phyloP scores from a whole-genome alignment of 1,140 invertebrate species.

The Macrosteles quadrilineatus region DNA sequence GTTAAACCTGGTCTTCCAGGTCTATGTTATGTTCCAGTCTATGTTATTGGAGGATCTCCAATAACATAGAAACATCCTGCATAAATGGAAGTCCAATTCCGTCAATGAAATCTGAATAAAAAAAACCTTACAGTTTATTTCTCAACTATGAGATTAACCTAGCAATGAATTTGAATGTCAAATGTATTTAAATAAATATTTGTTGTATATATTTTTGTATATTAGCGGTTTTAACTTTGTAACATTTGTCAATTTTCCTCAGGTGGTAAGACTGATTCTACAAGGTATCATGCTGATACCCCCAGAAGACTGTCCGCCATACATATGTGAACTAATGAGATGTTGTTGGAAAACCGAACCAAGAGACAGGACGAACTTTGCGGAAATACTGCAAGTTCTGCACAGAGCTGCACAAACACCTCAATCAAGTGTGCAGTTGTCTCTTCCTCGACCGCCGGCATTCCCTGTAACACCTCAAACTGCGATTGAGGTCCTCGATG shows the following conservation, averaged over 20 bases:
- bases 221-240: no score
- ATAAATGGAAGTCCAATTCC: no score
- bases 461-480: conserved; percentile 47
- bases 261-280: conserved; percentile 81
- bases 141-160: no score
- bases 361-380: conserved; percentile 72
- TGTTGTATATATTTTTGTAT: no score
- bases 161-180: no score
- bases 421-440: conserved; percentile 21
- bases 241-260: conserved; percentile 26
- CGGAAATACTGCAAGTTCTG: conserved; percentile 68
- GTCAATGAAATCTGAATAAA: no score
- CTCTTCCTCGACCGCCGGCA: conserved; percentile 40
- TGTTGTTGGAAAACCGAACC: conserved; percentile 86
- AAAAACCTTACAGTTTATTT: no score
- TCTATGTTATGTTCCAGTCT: no score
- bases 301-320: conserved; percentile 74
- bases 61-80: no score
- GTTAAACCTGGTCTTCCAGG: no score
- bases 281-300: conserved; percentile 82
- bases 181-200: no score
- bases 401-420: conserved; percentile 53
- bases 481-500: conserved; percentile 54
- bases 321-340: conserved; percentile 79
- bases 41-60: no score